Evolutionary conservation across 2,113 vertebrate species (phyloP), one percentile per base, ranked within the genome.

Genomic region (Colaptes auratus): DNA sequence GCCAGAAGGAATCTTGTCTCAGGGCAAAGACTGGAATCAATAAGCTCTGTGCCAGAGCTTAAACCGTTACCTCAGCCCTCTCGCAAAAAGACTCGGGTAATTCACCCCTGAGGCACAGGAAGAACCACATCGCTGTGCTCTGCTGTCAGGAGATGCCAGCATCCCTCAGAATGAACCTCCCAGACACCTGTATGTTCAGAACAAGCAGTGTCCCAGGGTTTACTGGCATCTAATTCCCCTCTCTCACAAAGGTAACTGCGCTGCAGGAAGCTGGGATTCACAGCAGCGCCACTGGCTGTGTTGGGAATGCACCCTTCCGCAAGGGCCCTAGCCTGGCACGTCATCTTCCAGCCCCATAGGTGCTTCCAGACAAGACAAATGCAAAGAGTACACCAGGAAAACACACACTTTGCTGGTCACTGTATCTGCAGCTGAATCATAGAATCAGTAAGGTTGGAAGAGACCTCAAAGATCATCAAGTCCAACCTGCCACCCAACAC

Each of bases 361-460:
- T 36, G 33, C 17, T 63, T 73, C 53, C 44, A 84, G 17, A 71
- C 42, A 76, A 76, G n/a, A 91, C 4, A 86, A 75, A n/a, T n/a
- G 1, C 33, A 18, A 59, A 27, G 33, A 56, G 13, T 3, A 53
- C 35, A 73, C 48, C 50, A 55, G 21, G 18, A 72, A 64, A 73
- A 63, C 4, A 12, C 9, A 24, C 36, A 80, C 46, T 0, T 2
- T 55, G 35, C 24, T 3, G 1, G 33, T 3, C 9, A 19, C 15
- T 7, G 0, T 20, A 58, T 9, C 21, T 50, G 30, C 67, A 76
- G 35, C 59, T 46, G 30, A 87, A 36, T 36, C 36, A 36, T 36
- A 36, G 36, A 36, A 36, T 36, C 36, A 8, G 10, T 36, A 36
- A 39, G 39, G 39, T 39, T 39, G 39, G 39, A 39, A 39, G 39